These are phyloP conservation scores for Pithys albifrons DNA, from an alignment of 2,113 vertebrate species.

Conservation along the genomic window DNA sequence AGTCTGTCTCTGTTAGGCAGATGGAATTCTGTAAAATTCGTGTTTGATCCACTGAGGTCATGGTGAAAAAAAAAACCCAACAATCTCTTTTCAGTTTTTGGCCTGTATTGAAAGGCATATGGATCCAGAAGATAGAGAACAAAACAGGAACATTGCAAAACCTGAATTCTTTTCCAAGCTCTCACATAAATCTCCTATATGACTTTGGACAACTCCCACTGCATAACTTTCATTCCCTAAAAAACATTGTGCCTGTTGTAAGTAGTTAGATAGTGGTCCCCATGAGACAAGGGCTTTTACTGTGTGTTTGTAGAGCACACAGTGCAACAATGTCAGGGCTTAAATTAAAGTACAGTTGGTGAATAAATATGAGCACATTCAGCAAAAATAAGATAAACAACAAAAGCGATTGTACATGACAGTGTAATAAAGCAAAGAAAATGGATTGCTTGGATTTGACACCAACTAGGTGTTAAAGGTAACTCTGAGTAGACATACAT, in stretches of 20 bases:
- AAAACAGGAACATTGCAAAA: not conserved
- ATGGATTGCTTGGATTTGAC: not conserved
- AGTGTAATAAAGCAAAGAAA: not conserved
- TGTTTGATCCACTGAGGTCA: not conserved
- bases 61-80: rapidly evolving
- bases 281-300: not conserved
- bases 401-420: not conserved
- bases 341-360: not conserved
- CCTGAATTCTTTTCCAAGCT: not conserved
- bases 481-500: not conserved
- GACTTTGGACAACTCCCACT: not conserved
- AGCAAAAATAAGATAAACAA: not conserved
- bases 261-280: not conserved
- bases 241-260: not conserved
- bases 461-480: not conserved
- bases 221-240: not conserved
- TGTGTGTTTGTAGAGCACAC: not conserved
- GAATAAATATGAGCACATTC: not conserved
- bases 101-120: not conserved
- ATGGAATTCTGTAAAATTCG: not conserved
- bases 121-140: not conserved
- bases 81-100: not conserved
- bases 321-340: not conserved
- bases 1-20: not conserved
- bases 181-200: not conserved